Evolutionary conservation across 2,888 invertebrate genomes (phyloP).

Genomic region (Rotaria sp.): DNA sequence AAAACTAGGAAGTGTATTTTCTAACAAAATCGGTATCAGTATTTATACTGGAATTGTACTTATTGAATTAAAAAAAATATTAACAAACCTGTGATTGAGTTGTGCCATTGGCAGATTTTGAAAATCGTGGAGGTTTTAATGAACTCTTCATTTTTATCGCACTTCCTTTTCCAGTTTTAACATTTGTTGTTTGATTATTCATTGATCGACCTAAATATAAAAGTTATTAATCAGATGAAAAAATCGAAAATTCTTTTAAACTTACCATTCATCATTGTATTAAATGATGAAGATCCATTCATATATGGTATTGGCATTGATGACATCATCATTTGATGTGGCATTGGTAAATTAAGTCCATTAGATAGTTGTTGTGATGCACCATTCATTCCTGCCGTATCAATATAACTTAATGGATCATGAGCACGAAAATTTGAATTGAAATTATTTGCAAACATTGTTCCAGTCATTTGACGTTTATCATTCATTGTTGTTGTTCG

Average conservation of each 20-base stretch:
- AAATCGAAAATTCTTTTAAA: not conserved
- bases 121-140: not conserved
- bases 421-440: conserved; percentile 9
- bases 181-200: not conserved
- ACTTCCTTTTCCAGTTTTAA: not conserved
- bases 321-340: conserved; percentile 39
- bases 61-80: too few species aligned
- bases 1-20: too few species aligned
- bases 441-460: not conserved
- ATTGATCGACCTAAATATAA: not conserved
- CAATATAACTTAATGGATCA: conserved; percentile 38
- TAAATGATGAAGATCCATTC: not conserved
- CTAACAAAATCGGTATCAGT: too few species aligned
- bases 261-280: not conserved
- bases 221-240: not conserved
- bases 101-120: not conserved
- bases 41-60: too few species aligned
- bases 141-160: not conserved
- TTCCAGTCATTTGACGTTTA: not conserved
- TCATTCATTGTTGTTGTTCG: not conserved
- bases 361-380: not conserved
- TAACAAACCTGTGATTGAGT: conserved; percentile 19
- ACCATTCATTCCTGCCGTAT: not conserved
- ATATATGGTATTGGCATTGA: not conserved
- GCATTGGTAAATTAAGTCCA: conserved; percentile 36